Evolutionary conservation across 2,113 vertebrate species (phyloP).

Genomic region (Platysteira castanea): DNA sequence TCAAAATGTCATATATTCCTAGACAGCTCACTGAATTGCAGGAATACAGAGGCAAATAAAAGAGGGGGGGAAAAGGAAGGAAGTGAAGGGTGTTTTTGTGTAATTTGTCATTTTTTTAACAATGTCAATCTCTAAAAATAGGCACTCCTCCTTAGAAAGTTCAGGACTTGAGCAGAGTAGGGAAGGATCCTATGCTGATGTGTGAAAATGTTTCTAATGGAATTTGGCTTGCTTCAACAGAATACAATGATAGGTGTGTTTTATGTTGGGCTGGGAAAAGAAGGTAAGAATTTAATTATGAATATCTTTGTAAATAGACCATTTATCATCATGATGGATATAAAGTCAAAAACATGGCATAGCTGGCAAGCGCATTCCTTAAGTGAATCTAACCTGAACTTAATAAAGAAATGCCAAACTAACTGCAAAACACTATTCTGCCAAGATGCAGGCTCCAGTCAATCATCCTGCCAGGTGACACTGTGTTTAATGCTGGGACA

Average conservation of each 20-base stretch:
- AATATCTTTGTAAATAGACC: slow-evolving; percentile 50
- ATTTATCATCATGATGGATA: slow-evolving; percentile 52
- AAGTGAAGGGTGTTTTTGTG: not conserved
- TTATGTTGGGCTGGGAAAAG: slow-evolving; percentile 10
- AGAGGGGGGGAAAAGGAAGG: not conserved
- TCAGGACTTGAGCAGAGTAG: not conserved
- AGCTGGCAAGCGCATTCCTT: slow-evolving; percentile 34
- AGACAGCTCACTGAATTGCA: not conserved
- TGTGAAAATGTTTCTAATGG: not conserved
- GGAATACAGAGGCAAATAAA: not conserved
- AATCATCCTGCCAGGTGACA: slow-evolving; percentile 54
- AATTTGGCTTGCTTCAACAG: slow-evolving; percentile 2
- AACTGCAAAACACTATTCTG: slow-evolving; percentile 30
- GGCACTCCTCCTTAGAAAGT: not conserved
- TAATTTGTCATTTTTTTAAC: not conserved
- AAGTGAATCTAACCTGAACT: slow-evolving; percentile 62
- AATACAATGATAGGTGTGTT: slow-evolving; percentile 35
- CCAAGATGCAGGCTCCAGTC: slow-evolving; percentile 38
- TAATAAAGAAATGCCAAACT: slow-evolving; percentile 56
- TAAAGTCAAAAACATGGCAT: not conserved
- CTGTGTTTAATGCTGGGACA: slow-evolving; percentile 14
- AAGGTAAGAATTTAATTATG: slow-evolving; percentile 50
- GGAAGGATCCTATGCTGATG: not conserved
- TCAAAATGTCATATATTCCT: not conserved
- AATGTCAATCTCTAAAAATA: not conserved